Conservation (phyloP, 2,888 invertebrate genomes). For the Monochamus alternatus region DNA sequence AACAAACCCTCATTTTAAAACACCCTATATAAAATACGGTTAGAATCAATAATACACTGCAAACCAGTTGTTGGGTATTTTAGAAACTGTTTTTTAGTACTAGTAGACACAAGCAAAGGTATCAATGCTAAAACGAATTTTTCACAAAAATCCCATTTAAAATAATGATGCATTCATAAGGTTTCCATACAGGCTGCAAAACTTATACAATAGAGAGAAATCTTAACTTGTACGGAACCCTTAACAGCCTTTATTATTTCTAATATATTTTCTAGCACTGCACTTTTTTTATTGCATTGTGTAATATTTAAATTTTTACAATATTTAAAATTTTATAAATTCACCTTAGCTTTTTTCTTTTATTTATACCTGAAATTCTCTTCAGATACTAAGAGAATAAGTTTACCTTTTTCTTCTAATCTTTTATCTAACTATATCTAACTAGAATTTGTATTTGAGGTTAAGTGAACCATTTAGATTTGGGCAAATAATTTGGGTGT, state of each 20-base stretch:
- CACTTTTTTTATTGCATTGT: not conserved
- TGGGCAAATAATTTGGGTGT: constrained; percentile 50
- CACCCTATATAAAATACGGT: no score
- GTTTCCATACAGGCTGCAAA: not conserved
- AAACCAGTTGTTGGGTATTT: no score
- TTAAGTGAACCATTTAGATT: constrained; percentile 57
- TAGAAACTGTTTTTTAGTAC: no score
- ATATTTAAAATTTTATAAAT: not conserved
- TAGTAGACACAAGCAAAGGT: no score
- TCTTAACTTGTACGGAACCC: not conserved
- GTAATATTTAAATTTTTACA: not conserved
- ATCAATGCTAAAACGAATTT: no score
- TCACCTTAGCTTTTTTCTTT: not conserved
- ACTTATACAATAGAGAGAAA: not conserved
- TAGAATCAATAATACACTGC: no score
- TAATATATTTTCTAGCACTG: not conserved
- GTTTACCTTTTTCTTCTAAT: not conserved
- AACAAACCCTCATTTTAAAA: no score
- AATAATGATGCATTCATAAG: not conserved
- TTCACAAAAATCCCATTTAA: no score
- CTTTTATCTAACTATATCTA: constrained; percentile 11
- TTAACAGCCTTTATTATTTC: not conserved
- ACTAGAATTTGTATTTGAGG: constrained; percentile 51
- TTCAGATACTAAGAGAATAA: not conserved
- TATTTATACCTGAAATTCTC: not conserved